phyloP scores from a whole-genome alignment of 1,140 invertebrate species.

The Drosophila elegans region DNA sequence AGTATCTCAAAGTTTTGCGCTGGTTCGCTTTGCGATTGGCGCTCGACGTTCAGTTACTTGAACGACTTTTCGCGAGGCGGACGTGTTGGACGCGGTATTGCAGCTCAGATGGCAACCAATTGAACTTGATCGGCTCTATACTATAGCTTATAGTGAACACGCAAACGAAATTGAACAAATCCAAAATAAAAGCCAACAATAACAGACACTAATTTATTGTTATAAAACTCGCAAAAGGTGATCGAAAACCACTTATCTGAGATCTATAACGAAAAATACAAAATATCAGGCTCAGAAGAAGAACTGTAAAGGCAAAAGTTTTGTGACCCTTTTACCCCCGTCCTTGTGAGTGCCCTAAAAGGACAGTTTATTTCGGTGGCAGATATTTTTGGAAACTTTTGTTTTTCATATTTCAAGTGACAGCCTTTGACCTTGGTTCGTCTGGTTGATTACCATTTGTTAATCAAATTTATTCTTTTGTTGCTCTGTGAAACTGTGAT shows the following conservation, averaged over 20 bases:
- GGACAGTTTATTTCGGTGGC: conserved; percentile 25
- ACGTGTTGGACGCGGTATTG: conserved; percentile 57
- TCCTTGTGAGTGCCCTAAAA: conserved; percentile 33
- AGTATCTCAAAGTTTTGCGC: conserved; percentile 29
- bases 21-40: conserved; percentile 23
- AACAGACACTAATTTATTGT: conserved; percentile 29
- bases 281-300: conserved; percentile 3
- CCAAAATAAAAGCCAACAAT: conserved; percentile 25
- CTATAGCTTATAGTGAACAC: conserved; percentile 54
- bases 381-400: conserved; percentile 33
- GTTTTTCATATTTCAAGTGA: conserved; percentile 26
- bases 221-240: conserved; percentile 38
- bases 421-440: conserved; percentile 43
- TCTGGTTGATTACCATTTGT: conserved; percentile 23
- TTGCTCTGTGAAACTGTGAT: conserved; percentile 22
- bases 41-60: conserved; percentile 67
- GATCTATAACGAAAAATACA: neutral
- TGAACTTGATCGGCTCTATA: conserved; percentile 56
- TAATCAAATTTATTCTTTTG: conserved; percentile 52
- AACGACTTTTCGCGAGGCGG: conserved; percentile 81
- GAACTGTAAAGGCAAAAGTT: conserved; percentile 21
- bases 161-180: conserved; percentile 43
- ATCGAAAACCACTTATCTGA: conserved; percentile 1
- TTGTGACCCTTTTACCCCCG: conserved; percentile 12
- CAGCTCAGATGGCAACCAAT: conserved; percentile 56